Percentiles rank a stretch among this genome's conserved stretches.
Evolutionary conservation across 1,140 invertebrate genomes (phyloP).

Genomic region (Hesperophylax magnus): DNA sequence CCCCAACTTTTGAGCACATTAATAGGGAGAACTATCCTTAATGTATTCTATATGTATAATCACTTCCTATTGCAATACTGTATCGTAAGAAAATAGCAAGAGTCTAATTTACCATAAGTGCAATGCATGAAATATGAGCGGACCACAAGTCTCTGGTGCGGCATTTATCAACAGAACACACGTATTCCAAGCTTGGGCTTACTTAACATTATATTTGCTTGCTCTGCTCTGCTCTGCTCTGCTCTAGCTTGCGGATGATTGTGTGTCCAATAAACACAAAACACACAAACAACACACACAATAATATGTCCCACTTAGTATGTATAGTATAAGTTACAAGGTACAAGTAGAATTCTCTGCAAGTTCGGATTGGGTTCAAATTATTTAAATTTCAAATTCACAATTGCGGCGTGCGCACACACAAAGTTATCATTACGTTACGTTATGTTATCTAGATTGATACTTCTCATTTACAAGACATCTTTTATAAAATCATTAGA

Average conservation of each 20-base stretch:
- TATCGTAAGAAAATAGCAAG: conserved; percentile 52
- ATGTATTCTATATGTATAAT: conserved; percentile 55
- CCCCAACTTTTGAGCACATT: conserved; percentile 58
- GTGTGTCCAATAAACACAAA: no score
- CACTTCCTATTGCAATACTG: conserved; percentile 57
- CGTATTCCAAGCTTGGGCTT: conserved; percentile 26
- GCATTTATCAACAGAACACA: conserved; percentile 50
- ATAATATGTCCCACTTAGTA: background rate
- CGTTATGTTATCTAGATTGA: background rate
- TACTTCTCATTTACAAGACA: background rate
- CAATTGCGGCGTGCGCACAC: no score
- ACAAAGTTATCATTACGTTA: no score
- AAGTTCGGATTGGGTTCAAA: background rate
- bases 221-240: background rate
- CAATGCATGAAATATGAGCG: conserved; percentile 58
- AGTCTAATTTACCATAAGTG: conserved; percentile 44
- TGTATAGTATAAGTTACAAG: conserved; percentile 28
- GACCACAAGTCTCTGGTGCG: conserved; percentile 56
- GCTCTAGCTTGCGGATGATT: no score
- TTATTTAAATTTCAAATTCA: no score
- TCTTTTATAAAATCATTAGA: conserved; percentile 22
- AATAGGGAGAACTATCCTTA: conserved; percentile 57
- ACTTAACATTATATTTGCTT: conserved; percentile 42
- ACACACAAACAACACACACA: background rate
- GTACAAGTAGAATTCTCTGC: conserved; percentile 27